Base-by-base conservation (phyloP, 2,797 vertebrate genomes). In the Triplophysa bombifrons region DNA sequence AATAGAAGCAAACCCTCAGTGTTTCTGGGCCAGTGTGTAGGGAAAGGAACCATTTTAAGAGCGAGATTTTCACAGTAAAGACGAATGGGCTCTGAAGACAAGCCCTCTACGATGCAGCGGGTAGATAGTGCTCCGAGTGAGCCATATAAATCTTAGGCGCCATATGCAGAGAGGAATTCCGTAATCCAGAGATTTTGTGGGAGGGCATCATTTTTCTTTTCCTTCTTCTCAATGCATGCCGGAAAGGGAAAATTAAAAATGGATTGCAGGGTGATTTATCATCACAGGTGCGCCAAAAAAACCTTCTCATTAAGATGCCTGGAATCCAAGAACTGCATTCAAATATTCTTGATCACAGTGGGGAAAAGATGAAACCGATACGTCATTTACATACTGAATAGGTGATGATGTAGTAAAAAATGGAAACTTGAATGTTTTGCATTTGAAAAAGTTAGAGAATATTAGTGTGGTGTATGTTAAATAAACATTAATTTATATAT, bases 131-230 rank as follows among this genome's bases (percentile, higher is more conserved):
- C 70, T 55, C 50, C 44, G 72, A 20, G 51, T 46, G 81, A 65
- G 76, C 61, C 76, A 72, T 76, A 81, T 87, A 83, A 87, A 88
- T 86, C 84, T 83, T 66, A 51, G n/a, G 20, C 76, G 82, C 78
- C 77, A 82, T 78, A 80, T 76, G 78, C 70, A 60, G 66, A 69
- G 71, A 84, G 83, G 85, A 81, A 86, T 79, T 85, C 87, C 73
- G 27, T 85, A 85, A 86, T 85, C 81, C 82, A 20, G 22, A 72
- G 80, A 82, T 79, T 85, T 84, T 61, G 20, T 27, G 53, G 63
- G 48, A 75, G 81, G 77, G 76, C 68, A 60, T 87, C 70, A 83
- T 87, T 85, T 85, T 83, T 83, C 81, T 83, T 83, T 20, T 5
- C 64, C 72, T 19, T 56, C 38, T 46, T 69, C 51, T 73, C 19